These are phyloP conservation scores for Coracias cyanogaster DNA, from an alignment of 2,797 vertebrate species.

Conservation along the genomic window DNA sequence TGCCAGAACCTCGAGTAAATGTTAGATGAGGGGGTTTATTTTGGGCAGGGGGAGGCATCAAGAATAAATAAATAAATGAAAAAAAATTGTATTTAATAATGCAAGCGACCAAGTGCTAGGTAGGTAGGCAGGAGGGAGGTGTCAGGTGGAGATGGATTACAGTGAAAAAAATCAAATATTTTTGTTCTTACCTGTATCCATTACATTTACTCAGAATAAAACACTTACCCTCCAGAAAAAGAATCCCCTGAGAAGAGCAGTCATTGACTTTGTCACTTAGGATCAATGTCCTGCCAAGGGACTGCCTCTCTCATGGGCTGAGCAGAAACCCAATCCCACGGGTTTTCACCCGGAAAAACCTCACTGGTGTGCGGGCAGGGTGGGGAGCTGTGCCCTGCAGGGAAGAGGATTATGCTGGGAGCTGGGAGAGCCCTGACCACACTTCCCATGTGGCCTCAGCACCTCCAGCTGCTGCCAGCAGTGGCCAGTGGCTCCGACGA, in stretches of 20 bases:
- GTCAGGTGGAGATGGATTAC: not conserved
- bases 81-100: not conserved
- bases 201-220: not conserved
- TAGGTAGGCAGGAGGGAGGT: not conserved
- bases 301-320: not conserved
- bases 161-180: not conserved
- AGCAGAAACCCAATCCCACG: not conserved
- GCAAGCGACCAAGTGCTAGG: rapidly evolving
- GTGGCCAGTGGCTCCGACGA: not conserved
- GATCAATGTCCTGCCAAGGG: not conserved
- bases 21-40: not conserved
- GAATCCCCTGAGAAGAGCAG: not conserved
- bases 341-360: not conserved
- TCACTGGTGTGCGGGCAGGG: not conserved
- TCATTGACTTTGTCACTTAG: not conserved
- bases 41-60: not conserved
- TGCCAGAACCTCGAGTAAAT: not conserved
- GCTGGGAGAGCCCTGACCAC: not conserved
- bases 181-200: not conserved
- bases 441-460: not conserved
- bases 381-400: rapidly evolving
- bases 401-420: not conserved
- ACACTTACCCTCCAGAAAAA: not conserved
- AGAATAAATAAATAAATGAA: not conserved
- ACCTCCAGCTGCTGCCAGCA: not conserved